phyloP scores from a whole-genome alignment of 92 coral and sea anemone species.

The Parazoanthus darwini region DNA sequence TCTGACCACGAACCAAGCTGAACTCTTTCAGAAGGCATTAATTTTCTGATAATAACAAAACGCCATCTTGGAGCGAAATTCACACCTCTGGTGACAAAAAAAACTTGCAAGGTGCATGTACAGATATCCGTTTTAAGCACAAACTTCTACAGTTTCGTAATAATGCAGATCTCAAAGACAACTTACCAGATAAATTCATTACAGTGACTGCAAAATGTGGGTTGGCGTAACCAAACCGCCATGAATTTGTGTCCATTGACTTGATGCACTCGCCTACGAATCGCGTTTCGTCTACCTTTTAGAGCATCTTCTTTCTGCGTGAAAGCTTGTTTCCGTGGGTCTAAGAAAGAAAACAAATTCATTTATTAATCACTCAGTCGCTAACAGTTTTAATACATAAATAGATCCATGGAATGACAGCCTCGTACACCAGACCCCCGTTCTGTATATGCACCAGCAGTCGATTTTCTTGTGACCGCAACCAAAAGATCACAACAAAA shows the following conservation, averaged over 20 bases:
- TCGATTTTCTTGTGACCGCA: slow-evolving; percentile 11
- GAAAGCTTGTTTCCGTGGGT: slow-evolving; percentile 62
- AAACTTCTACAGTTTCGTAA: background rate
- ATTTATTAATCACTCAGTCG: slow-evolving; percentile 18
- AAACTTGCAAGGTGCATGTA: background rate
- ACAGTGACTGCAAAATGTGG: slow-evolving; percentile 96
- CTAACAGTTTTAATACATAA: slow-evolving; percentile 30
- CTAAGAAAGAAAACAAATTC: slow-evolving; percentile 22
- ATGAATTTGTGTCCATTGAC: slow-evolving; percentile 94
- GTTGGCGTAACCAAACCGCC: slow-evolving; percentile 97
- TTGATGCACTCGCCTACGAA: slow-evolving; percentile 92
- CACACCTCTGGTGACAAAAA: slow-evolving; percentile 34
- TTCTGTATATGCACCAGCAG: background rate
- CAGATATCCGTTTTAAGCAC: background rate
- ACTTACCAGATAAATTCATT: slow-evolving; percentile 98
- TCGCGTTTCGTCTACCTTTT: slow-evolving; percentile 89
- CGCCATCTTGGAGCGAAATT: slow-evolving; percentile 37
- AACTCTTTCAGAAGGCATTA: slow-evolving; percentile 11
- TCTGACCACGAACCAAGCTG: background rate
- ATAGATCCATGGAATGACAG: slow-evolving; percentile 20
- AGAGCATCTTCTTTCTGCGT: slow-evolving; percentile 92
- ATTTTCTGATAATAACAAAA: slow-evolving; percentile 24
- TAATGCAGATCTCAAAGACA: background rate
- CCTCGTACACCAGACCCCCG: background rate
- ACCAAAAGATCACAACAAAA: slow-evolving; percentile 14